Evolutionary conservation across 2,888 invertebrate genomes (phyloP), one percentile per base, ranked within the genome.

Genomic region (Zygothrica quintamaculata): DNA sequence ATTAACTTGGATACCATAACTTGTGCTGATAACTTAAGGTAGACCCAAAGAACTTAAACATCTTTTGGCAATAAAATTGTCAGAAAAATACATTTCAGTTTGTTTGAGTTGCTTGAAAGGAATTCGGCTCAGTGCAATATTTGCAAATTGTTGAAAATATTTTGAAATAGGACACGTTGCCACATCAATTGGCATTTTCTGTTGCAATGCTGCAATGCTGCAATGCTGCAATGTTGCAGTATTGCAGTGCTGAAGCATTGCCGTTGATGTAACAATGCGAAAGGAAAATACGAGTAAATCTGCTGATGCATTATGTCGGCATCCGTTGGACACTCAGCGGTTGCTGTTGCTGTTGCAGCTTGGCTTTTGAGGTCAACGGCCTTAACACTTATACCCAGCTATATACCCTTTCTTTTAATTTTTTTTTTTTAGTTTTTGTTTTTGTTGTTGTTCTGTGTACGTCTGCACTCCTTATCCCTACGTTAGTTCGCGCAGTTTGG

Each of bases 301-400:
- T 81, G 77, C 77, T 81, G 81, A 77, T 62, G 81, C 81, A 74
- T 80, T 67, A 62, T 53, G 65, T 61, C 52, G 65, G 53, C 64
- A 77, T 59, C 59, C 57, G 47, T 12, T 65, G 43, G 55, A 47
- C 52, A 51, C 42, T 52, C 43, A 16, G 60, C 50, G 56, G 61
- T 40, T 67, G 57, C 37, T 48, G 51, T 51, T 52, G 26, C 53
- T 40, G 44, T 46, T 25, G 56, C 40, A 25, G 15, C 40, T 61
- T 50, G 53, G 52, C 52, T 62, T 58, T 60, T 57, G 60, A 55
- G 81, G 84, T 66, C 81, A 81, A 85, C 79, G 84, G 82, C 81
- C 74, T 61, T 67, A 57, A 57, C 48, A 61, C 64, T 44, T 60
- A 55, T 46, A 57, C 61, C 55, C 25, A 15, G n/a, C 59, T 31